Base-by-base conservation (phyloP, 2,113 vertebrate species). In the Tapirus terrestris region DNA sequence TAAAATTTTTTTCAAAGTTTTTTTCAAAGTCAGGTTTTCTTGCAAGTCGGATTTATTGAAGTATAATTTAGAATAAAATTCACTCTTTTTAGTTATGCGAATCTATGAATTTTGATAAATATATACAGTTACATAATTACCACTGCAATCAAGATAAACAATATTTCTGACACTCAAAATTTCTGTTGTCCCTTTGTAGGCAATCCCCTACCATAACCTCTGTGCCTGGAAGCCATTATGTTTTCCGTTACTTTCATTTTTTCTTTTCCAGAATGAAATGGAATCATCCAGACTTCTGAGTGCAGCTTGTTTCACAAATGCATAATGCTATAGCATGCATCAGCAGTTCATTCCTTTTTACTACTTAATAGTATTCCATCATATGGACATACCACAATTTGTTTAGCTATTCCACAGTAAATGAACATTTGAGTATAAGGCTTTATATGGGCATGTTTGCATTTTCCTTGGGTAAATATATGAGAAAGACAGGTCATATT, bases 211-310 rank as follows among this genome's bases (percentile, higher is more conserved):
- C 11, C 3, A n/a, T 43, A 77, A 3, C 39, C 56, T 82, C 58
- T 67, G 31, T 9, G 25, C 61, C 39, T 68, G 56, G 4, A 3
- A 95, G 83, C 11, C 65, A 88, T 20, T 13, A 61, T 39, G 6
- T 63, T 91, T 68, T 20, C 43, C 60, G 16, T 94, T 84, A 89
- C 48, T 86, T 85, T 73, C 60, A 39, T 60, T 89, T 79, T 60
- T 14, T 86, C 67, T 91, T 79, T 39, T 51, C 36, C 56, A 95
- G 76, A 96, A 84, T 84, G 63, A 95, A 76, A 95, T 58, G 75
- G 31, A 84, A 70, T 72, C 8, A 84, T 14, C 67, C 43, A 84
- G 20, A 77, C 5, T 33, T 87, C 8, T 73, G 10, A 72, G 6
- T 65, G 7, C 36, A 70, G 33, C 43, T 83, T 79, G 23, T 48